Evolutionary conservation across 2,888 invertebrate genomes (phyloP), one percentile per base, ranked within the genome.

Genomic region (Teinopalpus imperialis): DNA sequence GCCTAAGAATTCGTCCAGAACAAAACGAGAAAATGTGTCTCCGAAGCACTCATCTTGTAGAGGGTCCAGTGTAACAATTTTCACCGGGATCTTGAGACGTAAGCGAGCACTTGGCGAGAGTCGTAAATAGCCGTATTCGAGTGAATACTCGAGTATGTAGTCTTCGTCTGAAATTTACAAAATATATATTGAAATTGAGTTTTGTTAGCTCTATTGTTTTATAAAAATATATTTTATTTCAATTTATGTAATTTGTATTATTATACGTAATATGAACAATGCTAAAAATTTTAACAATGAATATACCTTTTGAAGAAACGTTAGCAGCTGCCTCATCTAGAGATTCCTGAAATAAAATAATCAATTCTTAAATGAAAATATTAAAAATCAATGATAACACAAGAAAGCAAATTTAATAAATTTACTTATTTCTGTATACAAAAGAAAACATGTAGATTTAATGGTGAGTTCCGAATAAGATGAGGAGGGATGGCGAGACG

Each of bases 101-200:
- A 95, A 93, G 3, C 99, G 91, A 0, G 97, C 96, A 37, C 93
- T 92, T 0, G 97, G 94, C 1, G 97, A 96, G 2, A 99, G 87
- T 0, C 99, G 92, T 18, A 99, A 89, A 74, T 98, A 97, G 0
- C 99, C 99, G 77, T 99, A 98, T 77, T 99, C 98, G 56, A 99
- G 85, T 0, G 99, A 97, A 88, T 99, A 99, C 78, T 99, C 99
- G 1, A 99, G 95, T 34, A 99, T 98, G 74, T 98, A 98, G 69
- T 97, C 96, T 65, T 98, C 97, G 63, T 97, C 96, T 74, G 92
- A 2, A 37, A 43, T 10, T 18, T 6, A 8, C 10, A 20, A 1
- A 14, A 32, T n/a, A n/a, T n/a, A n/a, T n/a, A n/a, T n/a, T n/a
- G n/a, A n/a, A n/a, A n/a, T n/a, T n/a, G n/a, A n/a, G n/a, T n/a